Conservation (phyloP, 1,140 invertebrate species). For the Heliconius eleuchia region DNA sequence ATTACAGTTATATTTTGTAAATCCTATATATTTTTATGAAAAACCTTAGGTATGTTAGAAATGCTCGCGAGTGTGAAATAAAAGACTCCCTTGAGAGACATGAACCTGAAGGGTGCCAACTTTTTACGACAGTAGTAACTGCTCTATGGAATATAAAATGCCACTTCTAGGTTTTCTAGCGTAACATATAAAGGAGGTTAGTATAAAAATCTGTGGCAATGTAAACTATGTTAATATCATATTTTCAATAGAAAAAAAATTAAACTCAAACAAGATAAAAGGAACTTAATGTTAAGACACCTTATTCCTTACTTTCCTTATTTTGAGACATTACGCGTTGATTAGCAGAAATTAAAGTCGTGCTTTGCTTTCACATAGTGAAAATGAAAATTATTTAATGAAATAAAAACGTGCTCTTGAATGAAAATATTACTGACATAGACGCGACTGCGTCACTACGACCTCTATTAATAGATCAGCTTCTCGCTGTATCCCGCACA, state of each 20-base stretch:
- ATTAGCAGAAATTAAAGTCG: too few relatives aligned
- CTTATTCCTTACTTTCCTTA: background rate
- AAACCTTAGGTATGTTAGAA: background rate
- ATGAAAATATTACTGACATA: too few relatives aligned
- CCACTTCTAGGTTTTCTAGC: background rate
- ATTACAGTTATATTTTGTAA: background rate
- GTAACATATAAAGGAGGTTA: background rate
- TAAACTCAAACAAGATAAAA: too few relatives aligned
- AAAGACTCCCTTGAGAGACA: background rate
- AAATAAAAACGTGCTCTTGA: too few relatives aligned
- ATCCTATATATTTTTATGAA: background rate
- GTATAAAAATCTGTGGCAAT: background rate
- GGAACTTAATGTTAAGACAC: too few relatives aligned
- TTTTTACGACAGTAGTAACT: background rate
- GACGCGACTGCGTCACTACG: too few relatives aligned
- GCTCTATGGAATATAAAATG: conserved; percentile 3
- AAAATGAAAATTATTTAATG: too few relatives aligned
- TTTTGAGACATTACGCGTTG: background rate
- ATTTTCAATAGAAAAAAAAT: too few relatives aligned
- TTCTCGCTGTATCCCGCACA: too few relatives aligned
- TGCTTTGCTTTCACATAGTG: too few relatives aligned
- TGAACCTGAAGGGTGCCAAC: background rate
- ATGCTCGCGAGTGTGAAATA: background rate
- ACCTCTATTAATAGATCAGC: too few relatives aligned
- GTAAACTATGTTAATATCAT: background rate